Base-by-base conservation (phyloP, 2,888 invertebrate genomes). In the Agriopis aurantiaria region DNA sequence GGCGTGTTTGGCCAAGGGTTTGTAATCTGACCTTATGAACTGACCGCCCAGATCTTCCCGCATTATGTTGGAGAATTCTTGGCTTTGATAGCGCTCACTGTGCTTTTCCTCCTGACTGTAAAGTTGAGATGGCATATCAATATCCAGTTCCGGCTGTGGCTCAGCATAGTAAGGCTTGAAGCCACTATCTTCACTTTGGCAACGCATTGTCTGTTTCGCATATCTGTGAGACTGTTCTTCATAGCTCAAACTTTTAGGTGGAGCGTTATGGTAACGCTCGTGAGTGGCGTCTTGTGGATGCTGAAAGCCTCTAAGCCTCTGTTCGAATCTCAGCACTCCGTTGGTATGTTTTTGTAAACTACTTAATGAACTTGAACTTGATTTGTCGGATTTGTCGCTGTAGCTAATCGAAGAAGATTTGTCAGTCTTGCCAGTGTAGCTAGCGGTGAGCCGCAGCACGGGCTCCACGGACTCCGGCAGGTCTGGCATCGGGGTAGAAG, bases 61-160 rank as follows among this genome's bases (percentile, higher is more conserved):
- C 67, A 94, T 87, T 23, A 94, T 91, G 69, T 88, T 91, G 0
- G 96, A 94, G 84, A 96, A 96, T 76, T 96, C 96, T 86, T 96
- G 96, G 75, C 96, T 96, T 85, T 96, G 96, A 82, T 96, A 96
- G 2, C 96, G 95, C 81, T 95, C 95, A 23, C 95, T 95, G 53
- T 96, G 91, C 80, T 96, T 96, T 78, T 96, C 96, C 84, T 94
- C 95, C 80, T 95, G 95, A 57, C 95, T 95, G 78, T 96, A 96
- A 9, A 96, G 87, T 60, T 95, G 91, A 43, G 94, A 94, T 12
- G 94, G 94, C 86, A 93, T 92, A 75, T 94, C 95, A 68, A 96
- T 96, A 52, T 95, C 95, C 68, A 96, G 92, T 77, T 95, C 94
- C 0, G 92, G 92, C 73, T 94, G 92, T 8, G 95, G 95, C 57